Evolutionary conservation across 2,113 vertebrate genomes (phyloP).

Genomic region (Megaceryle maxima): DNA sequence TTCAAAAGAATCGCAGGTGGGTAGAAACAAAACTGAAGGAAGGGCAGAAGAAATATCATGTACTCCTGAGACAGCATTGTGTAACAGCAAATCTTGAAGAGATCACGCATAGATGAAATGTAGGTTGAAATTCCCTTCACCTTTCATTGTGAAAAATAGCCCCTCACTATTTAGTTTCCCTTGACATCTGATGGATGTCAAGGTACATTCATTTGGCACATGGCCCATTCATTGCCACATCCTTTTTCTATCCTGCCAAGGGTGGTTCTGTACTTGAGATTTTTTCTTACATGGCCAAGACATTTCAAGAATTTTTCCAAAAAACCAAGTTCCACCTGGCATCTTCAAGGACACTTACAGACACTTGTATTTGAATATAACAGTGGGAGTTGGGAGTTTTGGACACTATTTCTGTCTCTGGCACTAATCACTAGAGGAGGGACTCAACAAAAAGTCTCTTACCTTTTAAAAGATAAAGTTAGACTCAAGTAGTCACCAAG

Average conservation of each 20-base stretch:
- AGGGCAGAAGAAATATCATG: background rate
- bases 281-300: background rate
- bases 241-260: background rate
- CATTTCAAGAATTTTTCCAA: background rate
- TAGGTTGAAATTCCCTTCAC: background rate
- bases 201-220: background rate
- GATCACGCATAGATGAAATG: background rate
- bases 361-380: background rate
- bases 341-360: background rate
- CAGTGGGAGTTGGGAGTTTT: background rate
- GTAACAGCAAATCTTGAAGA: background rate
- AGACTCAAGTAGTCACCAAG: background rate
- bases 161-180: background rate
- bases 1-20: background rate
- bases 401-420: background rate
- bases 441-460: background rate
- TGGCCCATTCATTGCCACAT: background rate
- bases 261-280: background rate
- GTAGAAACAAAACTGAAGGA: background rate
- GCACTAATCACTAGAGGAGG: background rate
- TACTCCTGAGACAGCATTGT: background rate
- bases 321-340: background rate
- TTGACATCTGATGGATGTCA: background rate
- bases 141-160: background rate
- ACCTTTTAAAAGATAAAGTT: conserved; percentile 10